Base-by-base conservation (phyloP, 1,140 invertebrate species). In the Latrodectus geometricus region DNA sequence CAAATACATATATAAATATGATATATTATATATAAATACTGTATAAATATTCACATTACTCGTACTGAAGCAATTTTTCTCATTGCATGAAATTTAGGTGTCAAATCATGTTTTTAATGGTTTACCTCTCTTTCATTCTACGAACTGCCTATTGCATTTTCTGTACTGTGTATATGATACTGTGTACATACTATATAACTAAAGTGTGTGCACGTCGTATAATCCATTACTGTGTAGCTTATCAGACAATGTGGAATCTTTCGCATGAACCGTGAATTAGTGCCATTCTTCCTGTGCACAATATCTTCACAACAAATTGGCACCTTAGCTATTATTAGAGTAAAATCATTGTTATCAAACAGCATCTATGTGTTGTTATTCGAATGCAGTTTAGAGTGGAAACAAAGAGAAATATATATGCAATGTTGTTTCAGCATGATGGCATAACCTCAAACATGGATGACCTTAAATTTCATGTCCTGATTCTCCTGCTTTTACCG, bases 381-480 rank as follows among this genome's bases (percentile, higher is more conserved):
- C 11, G 17, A 61, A 35, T 35, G 35, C 35, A 35, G 35, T 35
- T 35, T 35, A 35, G 35, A 35, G 35, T 35, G 35, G 35, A 35
- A 35, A 35, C 35, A 35, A 35, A 35, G 35, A 35, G 35, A 35
- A 35, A 35, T 35, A 35, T 35, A 35, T 35, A 35, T 35, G 35
- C 35, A 35, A 35, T 35, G 35, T 35, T 35, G 35, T 35, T 35
- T 35, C 35, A 35, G 35, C 35, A 35, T 35, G 35, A 15, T 65
- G 12, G 9, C 17, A 50, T 48, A 54, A 80, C 20, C 11, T 54
- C n/a, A 69, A 80, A 80, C 66, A 70, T 70, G 21, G 23, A 48
- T 80, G 65, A 80, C 68, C 78, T 80, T 80, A 80, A 80, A 80
- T 80, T 80, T 80, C 78, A 80, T 80, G 78, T 61, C 48, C 14